Evolutionary conservation across 2,888 invertebrate species (phyloP), one percentile per base, ranked within the genome.

Genomic region (Machimus rusticus): DNA sequence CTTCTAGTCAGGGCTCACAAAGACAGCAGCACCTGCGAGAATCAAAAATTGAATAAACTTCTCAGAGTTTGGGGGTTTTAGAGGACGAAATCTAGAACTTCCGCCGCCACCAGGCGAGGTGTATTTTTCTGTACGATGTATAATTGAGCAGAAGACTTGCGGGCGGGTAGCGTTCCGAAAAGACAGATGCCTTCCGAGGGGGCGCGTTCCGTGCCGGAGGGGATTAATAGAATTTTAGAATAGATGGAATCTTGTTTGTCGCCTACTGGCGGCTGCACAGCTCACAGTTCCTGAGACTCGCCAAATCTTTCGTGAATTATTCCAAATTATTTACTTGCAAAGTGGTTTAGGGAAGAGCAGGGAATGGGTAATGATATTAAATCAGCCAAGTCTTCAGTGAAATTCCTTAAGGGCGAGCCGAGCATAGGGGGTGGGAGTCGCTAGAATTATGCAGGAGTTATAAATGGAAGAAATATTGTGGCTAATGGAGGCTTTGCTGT

Each of bases 221-320:
- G 31, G 28, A 16, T 28, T 57, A 82, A 82, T 82, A 31, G 57
- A 82, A 82, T 82, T 82, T 57, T 66, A 66, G 51, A 57, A 82
- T 37, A 82, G 57, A 82, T 66, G 51, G 57, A 57, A 82, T 82
- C 51, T 82, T 82, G 39, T 37, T 76, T 39, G 76, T 76, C 76
- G 39, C 76, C 76, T 76, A 76, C 37, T 76, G 76, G 76, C 16
- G 76, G 76, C n/a, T 76, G 76, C 34, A 76, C 37, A 34, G 34
- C 39, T 34, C 39, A 16, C 76, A 74, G 39, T 34, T 76, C 9
- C 66, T 28, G 66, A 28, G 66, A 66, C 23, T 66, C 28, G 66
- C 66, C 66, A 66, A 66, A 66, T 66, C 66, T 66, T 66, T 66
- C 66, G 76, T 76, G 39, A 76, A 76, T 76, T 37, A 76, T 76